Percentiles rank a stretch among this genome's conserved stretches.
Evolutionary conservation across 2,797 vertebrate genomes (phyloP).

Genomic region (Loriculus beryllinus): DNA sequence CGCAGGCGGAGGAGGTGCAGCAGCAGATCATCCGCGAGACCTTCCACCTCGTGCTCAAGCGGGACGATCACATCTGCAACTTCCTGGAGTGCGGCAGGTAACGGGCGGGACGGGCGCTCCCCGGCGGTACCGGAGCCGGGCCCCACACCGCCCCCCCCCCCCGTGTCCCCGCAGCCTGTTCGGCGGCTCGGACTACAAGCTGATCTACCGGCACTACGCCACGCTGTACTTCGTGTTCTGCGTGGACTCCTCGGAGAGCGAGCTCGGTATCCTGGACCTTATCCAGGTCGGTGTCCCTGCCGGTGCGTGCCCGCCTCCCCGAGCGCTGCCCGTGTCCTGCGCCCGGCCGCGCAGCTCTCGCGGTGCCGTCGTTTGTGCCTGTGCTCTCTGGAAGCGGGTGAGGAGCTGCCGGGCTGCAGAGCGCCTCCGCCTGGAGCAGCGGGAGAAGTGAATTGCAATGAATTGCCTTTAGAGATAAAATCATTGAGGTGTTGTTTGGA

Average conservation of each 20-base stretch:
- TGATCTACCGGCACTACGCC: constrained; percentile 83
- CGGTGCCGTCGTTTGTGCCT: fast-evolving
- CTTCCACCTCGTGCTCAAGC: constrained; percentile 92
- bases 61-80: constrained; percentile 94
- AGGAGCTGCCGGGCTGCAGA: background rate
- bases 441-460: fast-evolving
- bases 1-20: constrained; percentile 89
- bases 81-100: constrained; percentile 93
- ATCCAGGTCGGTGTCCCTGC: constrained; percentile 74
- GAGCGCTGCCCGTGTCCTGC: background rate
- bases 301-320: fast-evolving
- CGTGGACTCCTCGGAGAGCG: constrained; percentile 83
- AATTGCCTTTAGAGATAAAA: background rate
- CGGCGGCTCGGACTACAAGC: constrained; percentile 81
- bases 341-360: fast-evolving
- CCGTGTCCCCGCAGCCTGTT: constrained; percentile 73
- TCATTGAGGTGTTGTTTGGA: fast-evolving
- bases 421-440: background rate
- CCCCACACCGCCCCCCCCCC: background rate
- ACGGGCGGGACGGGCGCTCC: background rate
- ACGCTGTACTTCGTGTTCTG: constrained; percentile 84
- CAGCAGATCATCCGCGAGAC: constrained; percentile 94
- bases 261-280: constrained; percentile 84
- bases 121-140: background rate
- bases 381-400: background rate